Base-by-base conservation (phyloP, 1,140 invertebrate species). In the Stegodyphus mimosarum region DNA sequence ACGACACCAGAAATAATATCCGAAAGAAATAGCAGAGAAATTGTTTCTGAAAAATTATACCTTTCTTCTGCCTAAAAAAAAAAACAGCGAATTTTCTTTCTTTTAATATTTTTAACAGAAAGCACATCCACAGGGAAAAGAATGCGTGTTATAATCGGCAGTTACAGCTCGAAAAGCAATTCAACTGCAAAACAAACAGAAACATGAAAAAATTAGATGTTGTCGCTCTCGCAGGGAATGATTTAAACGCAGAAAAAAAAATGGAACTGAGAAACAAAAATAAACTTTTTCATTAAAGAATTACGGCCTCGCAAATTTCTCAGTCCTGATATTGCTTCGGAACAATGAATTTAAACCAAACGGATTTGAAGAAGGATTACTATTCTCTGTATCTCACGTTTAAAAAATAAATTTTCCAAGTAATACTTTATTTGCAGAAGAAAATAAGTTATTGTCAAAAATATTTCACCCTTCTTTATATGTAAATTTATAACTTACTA, bases 41-140 rank as follows among this genome's bases (percentile, higher is more conserved):
- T 78, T 78, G 64, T 78, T 78, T 78, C 76, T 67, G 76, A 78
- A 78, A 78, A 69, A 77, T 77, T 77, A 77, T 48, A 77, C 64
- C 64, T 77, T 77, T 77, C 51, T 60, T 55, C 55, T 50, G 49
- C 63, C 49, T 50, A 50, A 60, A 9, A 11, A 60, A 9, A 11
- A 60, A 9, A 60, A 15, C 9, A 11, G 15, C 15, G 9, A 15
- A 9, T 60, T 60, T 60, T 60, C 15, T 60, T 60, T 9, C 55
- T 9, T 11, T 9, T 60, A 11, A 60, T 60, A 11, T 60, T 60
- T 77, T 77, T 51, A 49, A 64, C 17, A 9, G 1, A 48, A 9
- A 48, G 70, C 9, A 10, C 33, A 17, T 6, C 6, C 18, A 11
- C 17, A 53, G 50, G 53, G 51, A 52, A 60, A 53, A 74, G 55